These are phyloP conservation scores for Brachystomella parvula DNA, from an alignment of 1,140 invertebrate genomes.

Conservation along the genomic window DNA sequence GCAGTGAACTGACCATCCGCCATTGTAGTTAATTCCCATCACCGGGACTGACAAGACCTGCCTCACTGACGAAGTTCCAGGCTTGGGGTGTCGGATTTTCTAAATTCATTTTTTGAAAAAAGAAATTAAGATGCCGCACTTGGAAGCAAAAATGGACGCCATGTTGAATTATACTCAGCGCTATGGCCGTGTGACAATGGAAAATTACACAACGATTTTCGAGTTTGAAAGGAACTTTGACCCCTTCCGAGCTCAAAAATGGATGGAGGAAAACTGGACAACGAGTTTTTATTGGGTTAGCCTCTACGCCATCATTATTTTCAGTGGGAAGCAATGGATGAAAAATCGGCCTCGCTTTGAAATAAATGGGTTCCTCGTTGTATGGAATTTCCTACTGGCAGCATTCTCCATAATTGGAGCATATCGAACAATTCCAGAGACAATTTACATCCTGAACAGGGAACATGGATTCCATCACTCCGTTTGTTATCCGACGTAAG, in stretches of 20 bases:
- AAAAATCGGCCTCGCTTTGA: slow-evolving; percentile 22
- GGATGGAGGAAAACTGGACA: slow-evolving; percentile 53
- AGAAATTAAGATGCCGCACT: background rate
- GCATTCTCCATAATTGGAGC: slow-evolving; percentile 34
- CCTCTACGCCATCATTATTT: slow-evolving; percentile 31
- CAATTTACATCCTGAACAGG: slow-evolving; percentile 43
- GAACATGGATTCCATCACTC: slow-evolving; percentile 50
- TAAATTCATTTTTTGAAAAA: background rate
- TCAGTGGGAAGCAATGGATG: slow-evolving; percentile 34
- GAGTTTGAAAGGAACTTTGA: slow-evolving; percentile 36
- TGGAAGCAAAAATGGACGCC: background rate
- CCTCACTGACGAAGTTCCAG: too few species aligned
- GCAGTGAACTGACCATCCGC: too few species aligned
- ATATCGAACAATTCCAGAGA: slow-evolving; percentile 34
- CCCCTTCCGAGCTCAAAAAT: slow-evolving; percentile 38
- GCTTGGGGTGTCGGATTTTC: background rate
- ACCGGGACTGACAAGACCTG: too few species aligned
- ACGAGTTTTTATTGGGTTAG: slow-evolving; percentile 44
- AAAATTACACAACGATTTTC: slow-evolving; percentile 34
- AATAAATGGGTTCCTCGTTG: slow-evolving; percentile 22
- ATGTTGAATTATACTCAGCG: background rate
- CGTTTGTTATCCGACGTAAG: slow-evolving; percentile 46
- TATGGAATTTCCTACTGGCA: slow-evolving; percentile 37
- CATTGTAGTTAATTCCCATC: too few species aligned
- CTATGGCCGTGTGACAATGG: slow-evolving; percentile 21